Percentiles rank a stretch among this genome's conserved stretches.
Conservation (phyloP, 92 coral and sea anemone genomes). For the Umimayanthus kanabou region DNA sequence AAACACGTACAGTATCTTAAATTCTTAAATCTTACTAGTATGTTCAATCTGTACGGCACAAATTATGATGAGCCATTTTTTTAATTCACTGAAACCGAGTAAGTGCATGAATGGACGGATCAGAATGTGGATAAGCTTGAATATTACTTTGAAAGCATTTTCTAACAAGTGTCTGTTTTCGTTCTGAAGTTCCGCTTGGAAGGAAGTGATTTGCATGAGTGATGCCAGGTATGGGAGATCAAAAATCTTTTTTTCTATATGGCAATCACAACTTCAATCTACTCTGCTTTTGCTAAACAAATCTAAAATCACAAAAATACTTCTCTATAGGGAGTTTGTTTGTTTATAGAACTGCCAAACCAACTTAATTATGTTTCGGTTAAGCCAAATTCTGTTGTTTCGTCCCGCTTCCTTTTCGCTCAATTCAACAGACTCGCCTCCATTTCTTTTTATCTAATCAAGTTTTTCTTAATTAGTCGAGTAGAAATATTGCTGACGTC, state of each 20-base stretch:
- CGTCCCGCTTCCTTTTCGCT: neutral
- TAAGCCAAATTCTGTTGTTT: neutral
- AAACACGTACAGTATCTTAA: too few species aligned
- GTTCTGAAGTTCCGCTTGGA: slow-evolving; percentile 4
- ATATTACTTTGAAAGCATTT: neutral
- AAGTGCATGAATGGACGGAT: neutral
- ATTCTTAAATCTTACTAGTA: too few species aligned
- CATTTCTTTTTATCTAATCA: slow-evolving; percentile 7
- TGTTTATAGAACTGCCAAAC: neutral
- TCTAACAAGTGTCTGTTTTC: slow-evolving; percentile 20
- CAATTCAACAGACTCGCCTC: neutral
- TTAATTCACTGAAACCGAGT: neutral
- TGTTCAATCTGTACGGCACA: neutral
- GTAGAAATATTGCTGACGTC: neutral
- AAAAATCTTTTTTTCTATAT: neutral
- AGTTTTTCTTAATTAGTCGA: slow-evolving; percentile 23
- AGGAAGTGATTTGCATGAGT: neutral
- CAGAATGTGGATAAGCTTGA: neutral
- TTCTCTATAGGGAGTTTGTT: neutral
- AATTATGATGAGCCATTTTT: neutral
- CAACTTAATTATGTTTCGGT: slow-evolving; percentile 3
- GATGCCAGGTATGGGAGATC: neutral
- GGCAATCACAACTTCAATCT: neutral
- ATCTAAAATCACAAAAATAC: neutral
- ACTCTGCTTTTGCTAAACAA: neutral